Evolutionary conservation across 2,797 vertebrate genomes (phyloP).

Genomic region (Mallotus villosus): DNA sequence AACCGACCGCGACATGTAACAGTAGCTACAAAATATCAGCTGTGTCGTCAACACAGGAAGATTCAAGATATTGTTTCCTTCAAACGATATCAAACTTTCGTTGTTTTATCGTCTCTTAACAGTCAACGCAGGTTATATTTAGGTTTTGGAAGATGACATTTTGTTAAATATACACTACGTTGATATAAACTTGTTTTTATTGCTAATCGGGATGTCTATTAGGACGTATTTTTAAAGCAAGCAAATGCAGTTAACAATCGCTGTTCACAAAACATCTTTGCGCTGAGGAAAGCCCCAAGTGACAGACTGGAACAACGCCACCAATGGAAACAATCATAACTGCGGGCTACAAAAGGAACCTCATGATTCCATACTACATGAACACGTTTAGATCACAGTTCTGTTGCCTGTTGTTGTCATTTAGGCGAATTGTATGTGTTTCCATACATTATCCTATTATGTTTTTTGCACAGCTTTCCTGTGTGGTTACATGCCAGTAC

Average conservation of each 20-base stretch:
- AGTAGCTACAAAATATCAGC: constrained; percentile 10
- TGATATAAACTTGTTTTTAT: too few species aligned
- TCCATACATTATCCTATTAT: neutral
- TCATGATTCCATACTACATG: too few species aligned
- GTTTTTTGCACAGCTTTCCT: neutral
- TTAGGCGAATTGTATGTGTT: neutral
- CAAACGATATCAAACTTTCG: too few species aligned
- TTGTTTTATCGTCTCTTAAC: too few species aligned
- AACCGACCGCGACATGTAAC: neutral
- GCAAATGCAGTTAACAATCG: constrained; percentile 18
- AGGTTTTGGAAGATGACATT: too few species aligned
- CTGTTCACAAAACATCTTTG: constrained; percentile 45
- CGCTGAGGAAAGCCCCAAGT: constrained; percentile 15
- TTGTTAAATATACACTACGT: too few species aligned
- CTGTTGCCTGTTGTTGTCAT: too few species aligned
- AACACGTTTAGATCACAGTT: neutral
- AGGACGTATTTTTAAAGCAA: neutral
- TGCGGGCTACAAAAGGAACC: too few species aligned
- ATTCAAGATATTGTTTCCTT: too few species aligned
- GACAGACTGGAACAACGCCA: neutral
- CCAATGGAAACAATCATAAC: constrained; percentile 23
- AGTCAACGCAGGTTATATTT: too few species aligned
- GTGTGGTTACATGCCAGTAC: neutral
- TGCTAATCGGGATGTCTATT: neutral
- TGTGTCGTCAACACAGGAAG: too few species aligned